Percentiles rank a stretch among this genome's conserved stretches.
Conservation (phyloP, 2,797 vertebrate species). For the Parotocinclus haroldoi region DNA sequence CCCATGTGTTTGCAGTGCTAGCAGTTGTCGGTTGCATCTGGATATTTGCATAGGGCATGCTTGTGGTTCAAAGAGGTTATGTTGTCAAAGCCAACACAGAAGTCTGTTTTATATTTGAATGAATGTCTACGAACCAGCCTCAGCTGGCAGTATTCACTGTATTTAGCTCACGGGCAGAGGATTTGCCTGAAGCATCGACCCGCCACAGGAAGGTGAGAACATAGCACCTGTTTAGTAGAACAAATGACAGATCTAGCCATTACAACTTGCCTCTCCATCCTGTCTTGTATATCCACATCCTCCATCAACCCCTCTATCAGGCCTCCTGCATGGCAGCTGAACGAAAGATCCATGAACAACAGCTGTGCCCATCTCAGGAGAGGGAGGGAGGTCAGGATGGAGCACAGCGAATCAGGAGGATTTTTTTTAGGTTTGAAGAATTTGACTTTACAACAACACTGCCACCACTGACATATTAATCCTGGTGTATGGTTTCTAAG, state of each 20-base stretch:
- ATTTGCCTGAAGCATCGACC: constrained; percentile 1
- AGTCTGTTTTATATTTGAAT: too few relatives aligned
- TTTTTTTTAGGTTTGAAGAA: not conserved
- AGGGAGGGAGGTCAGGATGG: constrained; percentile 33
- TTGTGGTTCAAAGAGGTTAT: too few relatives aligned
- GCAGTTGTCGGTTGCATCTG: too few relatives aligned
- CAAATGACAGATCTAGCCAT: constrained; percentile 31
- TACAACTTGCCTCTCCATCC: constrained; percentile 21
- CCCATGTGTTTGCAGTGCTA: too few relatives aligned
- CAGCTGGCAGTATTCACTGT: not conserved
- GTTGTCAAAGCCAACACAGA: too few relatives aligned
- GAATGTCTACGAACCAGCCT: too few relatives aligned
- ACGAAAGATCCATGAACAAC: constrained; percentile 53
- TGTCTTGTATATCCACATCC: constrained; percentile 40
- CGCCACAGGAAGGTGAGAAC: constrained; percentile 4
- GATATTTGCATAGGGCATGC: too few relatives aligned
- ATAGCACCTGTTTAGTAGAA: constrained; percentile 54
- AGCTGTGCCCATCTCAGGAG: constrained; percentile 62
- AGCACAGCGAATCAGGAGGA: constrained; percentile 51
- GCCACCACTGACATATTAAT: too few relatives aligned
- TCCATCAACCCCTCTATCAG: not conserved
- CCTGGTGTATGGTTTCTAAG: too few relatives aligned
- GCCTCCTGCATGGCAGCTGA: constrained; percentile 30
- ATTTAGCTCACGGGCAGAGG: not conserved
- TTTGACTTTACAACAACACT: not conserved